Evolutionary conservation across 2,113 vertebrate genomes (phyloP), one percentile per base, ranked within the genome.

Genomic region (Albula glossodonta): DNA sequence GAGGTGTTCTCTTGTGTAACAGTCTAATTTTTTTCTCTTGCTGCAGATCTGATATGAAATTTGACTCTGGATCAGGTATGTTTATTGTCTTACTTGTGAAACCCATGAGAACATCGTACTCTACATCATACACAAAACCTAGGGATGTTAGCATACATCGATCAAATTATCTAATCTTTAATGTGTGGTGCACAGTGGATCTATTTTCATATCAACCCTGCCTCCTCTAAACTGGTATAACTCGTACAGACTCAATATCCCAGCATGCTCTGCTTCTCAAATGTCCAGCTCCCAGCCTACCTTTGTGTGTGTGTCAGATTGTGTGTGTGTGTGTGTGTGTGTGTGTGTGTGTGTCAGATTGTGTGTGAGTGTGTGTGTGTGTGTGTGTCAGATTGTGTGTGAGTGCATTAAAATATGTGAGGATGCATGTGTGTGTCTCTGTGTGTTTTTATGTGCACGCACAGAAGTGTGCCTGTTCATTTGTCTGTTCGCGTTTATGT

Each of bases 1-100:
- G 51, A 25, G 56, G 52, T 66, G 66, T 80, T 56, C 78, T 48
- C 70, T 31, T 31, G n/a, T 74, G 17, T 74, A 82, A 86, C 11
- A 53, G 50, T 56, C 2, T 83, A 22, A 87, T 0, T 88, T 85
- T 95, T 85, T n/a, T 22, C n/a, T 74, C 66, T 51, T 84, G 89
- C 96, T 96, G 19, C 89, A 99, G 98, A 92, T 99, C 98, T 79
- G 95, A 94, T 92, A 97, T 96, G 80, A 99, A 99, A 93, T 99
- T 97, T 96, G 97, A 99, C 95, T 99, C 98, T 1, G 96, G 96
- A 89, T 99, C 98, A 96, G 98, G 98, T 99, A 95, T 93, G 97
- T 15, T 4, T 74, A 31, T 22, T 95, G 66, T 22, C 51, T 8
- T 81, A 7, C 25, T 5, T 70, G 17, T 51, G 50, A 60, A n/a